phyloP scores from a whole-genome alignment of 2,888 invertebrate genomes.

The Lissocephala sabroskyi region DNA sequence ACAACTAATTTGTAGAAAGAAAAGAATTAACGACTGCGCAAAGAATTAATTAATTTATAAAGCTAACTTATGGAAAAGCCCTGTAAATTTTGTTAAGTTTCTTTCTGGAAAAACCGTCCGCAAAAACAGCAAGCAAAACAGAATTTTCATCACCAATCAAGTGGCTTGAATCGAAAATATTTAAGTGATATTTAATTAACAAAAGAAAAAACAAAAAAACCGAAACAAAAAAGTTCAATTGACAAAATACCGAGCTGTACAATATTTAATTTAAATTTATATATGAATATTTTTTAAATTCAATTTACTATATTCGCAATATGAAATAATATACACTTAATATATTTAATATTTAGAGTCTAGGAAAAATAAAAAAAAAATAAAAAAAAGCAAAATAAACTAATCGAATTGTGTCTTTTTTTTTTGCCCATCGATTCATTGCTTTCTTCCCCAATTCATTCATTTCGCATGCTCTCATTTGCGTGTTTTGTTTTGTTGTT shows the following conservation, averaged over 20 bases:
- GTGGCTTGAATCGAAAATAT: slow-evolving; percentile 48
- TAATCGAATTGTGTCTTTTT: slow-evolving; percentile 47
- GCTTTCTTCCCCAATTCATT: slow-evolving; percentile 20
- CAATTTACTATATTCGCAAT: slow-evolving; percentile 49
- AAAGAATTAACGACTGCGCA: slow-evolving; percentile 30
- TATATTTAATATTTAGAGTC: slow-evolving; percentile 24
- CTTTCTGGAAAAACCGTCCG: slow-evolving; percentile 36
- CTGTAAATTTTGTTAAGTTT: slow-evolving; percentile 31
- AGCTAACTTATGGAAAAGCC: slow-evolving; percentile 32
- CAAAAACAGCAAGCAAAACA: slow-evolving; percentile 13
- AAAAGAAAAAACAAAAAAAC: slow-evolving; percentile 15
- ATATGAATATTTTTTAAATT: slow-evolving; percentile 40
- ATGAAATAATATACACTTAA: slow-evolving; percentile 27
- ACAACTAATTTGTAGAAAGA: slow-evolving; percentile 33
- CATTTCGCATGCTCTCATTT: slow-evolving; percentile 32
- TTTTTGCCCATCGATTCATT: slow-evolving; percentile 9
- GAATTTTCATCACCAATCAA: slow-evolving; percentile 7
- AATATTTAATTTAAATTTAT: slow-evolving; percentile 49
- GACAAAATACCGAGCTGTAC: too few species aligned
- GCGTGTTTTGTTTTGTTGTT: slow-evolving; percentile 15
- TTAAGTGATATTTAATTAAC: slow-evolving; percentile 52
- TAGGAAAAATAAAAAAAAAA: slow-evolving; percentile 29
- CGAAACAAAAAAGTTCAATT: too few species aligned
- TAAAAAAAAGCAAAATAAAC: slow-evolving; percentile 36
- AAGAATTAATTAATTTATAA: slow-evolving; percentile 26